Evolutionary conservation across 2,888 invertebrate species (phyloP).

Genomic region (Diarsia rubi): DNA sequence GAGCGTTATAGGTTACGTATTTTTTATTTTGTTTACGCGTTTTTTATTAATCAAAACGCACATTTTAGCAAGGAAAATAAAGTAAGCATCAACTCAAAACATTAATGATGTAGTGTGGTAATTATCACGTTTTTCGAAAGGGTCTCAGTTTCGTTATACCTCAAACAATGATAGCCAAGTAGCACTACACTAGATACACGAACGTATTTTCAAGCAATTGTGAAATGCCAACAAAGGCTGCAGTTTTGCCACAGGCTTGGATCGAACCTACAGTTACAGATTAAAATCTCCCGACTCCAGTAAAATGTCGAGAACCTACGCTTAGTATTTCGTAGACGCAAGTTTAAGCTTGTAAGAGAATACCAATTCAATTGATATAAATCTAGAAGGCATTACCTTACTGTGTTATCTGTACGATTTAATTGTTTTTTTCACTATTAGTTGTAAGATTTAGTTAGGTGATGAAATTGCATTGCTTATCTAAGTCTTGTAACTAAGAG

Average conservation of each 20-base stretch:
- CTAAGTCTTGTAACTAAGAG: neutral
- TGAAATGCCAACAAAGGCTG: conserved; percentile 4
- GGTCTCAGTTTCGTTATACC: neutral
- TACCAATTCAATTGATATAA: conserved; percentile 43
- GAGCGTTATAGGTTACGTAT: neutral
- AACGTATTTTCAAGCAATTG: neutral
- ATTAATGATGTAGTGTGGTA: no score
- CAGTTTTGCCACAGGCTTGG: no score
- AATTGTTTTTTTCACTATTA: neutral
- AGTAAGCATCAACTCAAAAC: no score
- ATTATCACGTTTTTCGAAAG: neutral
- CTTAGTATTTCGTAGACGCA: conserved; percentile 37
- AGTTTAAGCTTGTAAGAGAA: conserved; percentile 29
- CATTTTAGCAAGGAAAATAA: no score
- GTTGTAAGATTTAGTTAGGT: no score
- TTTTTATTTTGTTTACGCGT: neutral
- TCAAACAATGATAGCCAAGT: conserved; percentile 12
- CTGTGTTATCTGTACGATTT: neutral
- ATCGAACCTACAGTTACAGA: conserved; percentile 22
- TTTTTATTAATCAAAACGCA: no score
- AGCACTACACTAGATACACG: neutral
- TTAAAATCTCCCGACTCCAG: conserved; percentile 31
- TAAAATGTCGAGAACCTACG: conserved; percentile 7
- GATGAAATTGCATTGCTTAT: neutral
- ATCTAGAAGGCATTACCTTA: conserved; percentile 38